Percentiles rank a stretch among this genome's conserved stretches.
Conservation (phyloP, 1,140 invertebrate species). For the Drosophila pectinifera region DNA sequence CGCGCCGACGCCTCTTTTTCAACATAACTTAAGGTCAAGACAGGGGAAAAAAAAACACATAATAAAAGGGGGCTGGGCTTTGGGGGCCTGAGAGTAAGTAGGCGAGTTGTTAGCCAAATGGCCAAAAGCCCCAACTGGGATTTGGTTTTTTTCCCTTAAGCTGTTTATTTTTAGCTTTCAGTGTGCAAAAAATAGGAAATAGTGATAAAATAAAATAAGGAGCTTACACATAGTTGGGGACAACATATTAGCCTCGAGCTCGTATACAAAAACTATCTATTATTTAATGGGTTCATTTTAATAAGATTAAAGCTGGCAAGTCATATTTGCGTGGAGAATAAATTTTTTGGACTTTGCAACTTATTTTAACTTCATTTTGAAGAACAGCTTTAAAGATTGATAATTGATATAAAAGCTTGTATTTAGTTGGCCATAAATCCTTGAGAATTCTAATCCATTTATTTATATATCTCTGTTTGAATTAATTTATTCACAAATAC, state of each 20-base stretch:
- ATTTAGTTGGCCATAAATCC: too few species aligned
- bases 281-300: neutral
- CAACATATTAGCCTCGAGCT: neutral
- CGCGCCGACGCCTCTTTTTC: neutral
- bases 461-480: too few species aligned
- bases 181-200: neutral
- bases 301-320: neutral
- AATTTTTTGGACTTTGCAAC: too few species aligned
- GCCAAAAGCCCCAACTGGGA: conserved; percentile 21
- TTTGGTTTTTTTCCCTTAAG: conserved; percentile 14
- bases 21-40: conserved; percentile 31
- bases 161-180: conserved; percentile 40
- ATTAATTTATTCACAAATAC: neutral
- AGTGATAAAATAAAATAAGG: conserved; percentile 6
- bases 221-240: conserved; percentile 2
- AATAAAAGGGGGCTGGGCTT: conserved; percentile 5
- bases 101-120: conserved; percentile 15
- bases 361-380: too few species aligned
- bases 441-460: too few species aligned
- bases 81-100: neutral
- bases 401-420: too few species aligned
- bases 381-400: too few species aligned
- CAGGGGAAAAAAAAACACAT: neutral
- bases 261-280: neutral
- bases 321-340: too few species aligned